phyloP scores from a whole-genome alignment of 2,888 invertebrate genomes.

The Entomobrya multifasciata region DNA sequence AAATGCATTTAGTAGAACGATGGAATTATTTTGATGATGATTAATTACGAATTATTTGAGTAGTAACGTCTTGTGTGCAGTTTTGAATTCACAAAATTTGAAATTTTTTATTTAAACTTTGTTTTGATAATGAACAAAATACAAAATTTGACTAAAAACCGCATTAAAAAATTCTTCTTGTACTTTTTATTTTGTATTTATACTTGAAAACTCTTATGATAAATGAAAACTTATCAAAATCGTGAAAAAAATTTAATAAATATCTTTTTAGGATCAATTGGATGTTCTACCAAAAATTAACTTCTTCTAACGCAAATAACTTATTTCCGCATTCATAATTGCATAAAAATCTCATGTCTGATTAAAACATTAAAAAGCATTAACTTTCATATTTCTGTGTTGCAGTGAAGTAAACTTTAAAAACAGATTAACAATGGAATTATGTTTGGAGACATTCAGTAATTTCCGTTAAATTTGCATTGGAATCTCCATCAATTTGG shows the following conservation, averaged over 20 bases:
- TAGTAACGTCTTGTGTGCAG: neutral
- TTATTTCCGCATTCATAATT: no score
- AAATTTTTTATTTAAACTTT: neutral
- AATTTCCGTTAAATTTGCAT: no score
- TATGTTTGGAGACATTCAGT: no score
- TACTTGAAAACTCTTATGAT: constrained; percentile 42
- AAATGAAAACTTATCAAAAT: neutral
- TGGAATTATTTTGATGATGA: constrained; percentile 19
- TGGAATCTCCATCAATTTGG: no score
- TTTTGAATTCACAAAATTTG: neutral
- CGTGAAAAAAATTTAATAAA: constrained; percentile 38
- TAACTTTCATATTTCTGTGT: no score
- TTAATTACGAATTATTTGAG: neutral
- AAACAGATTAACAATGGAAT: no score
- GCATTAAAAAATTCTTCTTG: constrained; percentile 61
- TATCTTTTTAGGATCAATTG: constrained; percentile 51
- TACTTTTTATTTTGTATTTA: constrained; percentile 68
- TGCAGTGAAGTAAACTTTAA: no score
- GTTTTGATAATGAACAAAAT: constrained; percentile 30
- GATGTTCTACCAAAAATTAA: constrained; percentile 50
- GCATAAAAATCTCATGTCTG: no score
- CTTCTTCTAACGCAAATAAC: no score
- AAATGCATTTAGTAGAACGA: constrained; percentile 16
- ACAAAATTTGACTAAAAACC: constrained; percentile 27
- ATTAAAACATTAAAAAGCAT: no score